Evolutionary conservation across 1,140 invertebrate genomes (phyloP).

Genomic region (Zaprionus camerounensis): DNA sequence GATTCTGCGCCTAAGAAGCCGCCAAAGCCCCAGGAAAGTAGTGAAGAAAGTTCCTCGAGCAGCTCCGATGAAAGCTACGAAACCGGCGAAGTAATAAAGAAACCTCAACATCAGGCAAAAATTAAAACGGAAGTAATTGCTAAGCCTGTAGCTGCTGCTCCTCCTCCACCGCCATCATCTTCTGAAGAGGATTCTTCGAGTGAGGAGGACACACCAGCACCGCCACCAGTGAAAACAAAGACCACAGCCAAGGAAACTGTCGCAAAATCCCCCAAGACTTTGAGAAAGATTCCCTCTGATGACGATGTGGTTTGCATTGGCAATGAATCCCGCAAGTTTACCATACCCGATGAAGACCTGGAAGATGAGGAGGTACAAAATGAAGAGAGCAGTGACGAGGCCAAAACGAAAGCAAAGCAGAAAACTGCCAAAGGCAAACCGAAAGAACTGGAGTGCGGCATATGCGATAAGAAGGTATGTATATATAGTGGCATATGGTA

Average conservation of each 20-base stretch:
- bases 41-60: conserved; percentile 52
- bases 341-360: conserved; percentile 62
- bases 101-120: conserved; percentile 14
- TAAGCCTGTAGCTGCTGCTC: conserved; percentile 27
- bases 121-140: not conserved
- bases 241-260: conserved; percentile 14
- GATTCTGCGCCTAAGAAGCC: conserved; percentile 19
- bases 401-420: not conserved
- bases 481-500: not conserved
- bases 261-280: conserved; percentile 37
- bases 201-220: conserved; percentile 12
- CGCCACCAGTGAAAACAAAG: conserved; percentile 36
- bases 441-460: conserved; percentile 40
- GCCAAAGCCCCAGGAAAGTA: conserved; percentile 24
- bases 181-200: conserved; percentile 49
- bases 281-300: conserved; percentile 42
- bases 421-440: conserved; percentile 36
- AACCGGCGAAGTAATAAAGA: conserved; percentile 51
- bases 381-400: not conserved
- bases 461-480: conserved; percentile 67
- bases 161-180: conserved; percentile 46
- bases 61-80: conserved; percentile 59
- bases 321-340: conserved; percentile 51
- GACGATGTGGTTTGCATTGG: conserved; percentile 76
- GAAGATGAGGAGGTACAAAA: conserved; percentile 24